Evolutionary conservation across 1,140 invertebrate genomes (phyloP).

Genomic region (Paraescarpia echinospica): DNA sequence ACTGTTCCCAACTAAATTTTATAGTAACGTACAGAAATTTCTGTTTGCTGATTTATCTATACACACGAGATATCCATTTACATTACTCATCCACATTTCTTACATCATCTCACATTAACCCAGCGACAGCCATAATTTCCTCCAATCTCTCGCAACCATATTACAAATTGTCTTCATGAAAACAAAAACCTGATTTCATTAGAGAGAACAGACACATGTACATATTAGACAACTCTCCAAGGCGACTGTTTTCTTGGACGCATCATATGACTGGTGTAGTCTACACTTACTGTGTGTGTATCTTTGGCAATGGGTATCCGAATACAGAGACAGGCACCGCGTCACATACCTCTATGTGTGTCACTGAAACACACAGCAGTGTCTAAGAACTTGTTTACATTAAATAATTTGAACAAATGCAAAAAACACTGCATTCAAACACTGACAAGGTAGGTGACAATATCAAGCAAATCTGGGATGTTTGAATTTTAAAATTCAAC

Average conservation of each 20-base stretch:
- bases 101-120: neutral
- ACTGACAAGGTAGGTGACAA: no score
- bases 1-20: neutral
- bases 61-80: no score
- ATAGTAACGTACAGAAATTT: neutral
- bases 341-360: constrained; percentile 25
- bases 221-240: neutral
- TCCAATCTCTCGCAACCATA: neutral
- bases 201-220: neutral
- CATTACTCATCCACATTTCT: neutral
- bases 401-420: no score
- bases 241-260: neutral
- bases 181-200: neutral
- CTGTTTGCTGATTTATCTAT: no score
- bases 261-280: neutral
- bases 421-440: no score
- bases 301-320: constrained; percentile 25
- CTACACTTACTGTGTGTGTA: constrained; percentile 26
- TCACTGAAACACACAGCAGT: constrained; percentile 20
- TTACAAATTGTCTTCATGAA: neutral
- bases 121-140: no score
- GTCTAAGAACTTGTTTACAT: neutral
- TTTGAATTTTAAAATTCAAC: no score
- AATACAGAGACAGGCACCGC: constrained; percentile 24
- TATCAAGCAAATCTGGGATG: no score